A percentile compares a stretch with the other conserved stretches of the same genome.
Conservation (phyloP, 1,140 invertebrate genomes). For the Eriocheir sinensis region DNA sequence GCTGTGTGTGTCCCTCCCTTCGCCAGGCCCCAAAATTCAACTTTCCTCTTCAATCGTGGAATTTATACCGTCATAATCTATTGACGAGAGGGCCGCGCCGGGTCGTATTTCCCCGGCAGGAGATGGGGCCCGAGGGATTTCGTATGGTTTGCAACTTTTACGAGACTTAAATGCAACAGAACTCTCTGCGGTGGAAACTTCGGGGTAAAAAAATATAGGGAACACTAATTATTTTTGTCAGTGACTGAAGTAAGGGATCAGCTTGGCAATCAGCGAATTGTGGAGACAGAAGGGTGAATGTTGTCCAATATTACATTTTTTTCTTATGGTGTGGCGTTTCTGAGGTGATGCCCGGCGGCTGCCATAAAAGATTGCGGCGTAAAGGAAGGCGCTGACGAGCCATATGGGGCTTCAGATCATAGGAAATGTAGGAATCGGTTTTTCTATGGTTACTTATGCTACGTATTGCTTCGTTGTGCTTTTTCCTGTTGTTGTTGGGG, state of each 20-base stretch:
- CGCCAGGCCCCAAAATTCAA: not conserved
- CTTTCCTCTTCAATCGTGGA: slow-evolving; percentile 14
- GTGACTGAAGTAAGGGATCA: not conserved
- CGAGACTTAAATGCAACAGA: not conserved
- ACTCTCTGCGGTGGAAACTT: not conserved
- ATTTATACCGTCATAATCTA: slow-evolving; percentile 18
- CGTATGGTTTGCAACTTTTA: slow-evolving; percentile 15
- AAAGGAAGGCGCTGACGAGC: not conserved
- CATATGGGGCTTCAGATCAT: too few relatives aligned
- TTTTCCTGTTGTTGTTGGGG: too few relatives aligned
- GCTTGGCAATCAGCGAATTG: not conserved
- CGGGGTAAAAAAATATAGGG: not conserved
- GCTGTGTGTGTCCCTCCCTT: not conserved
- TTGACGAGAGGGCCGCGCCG: not conserved
- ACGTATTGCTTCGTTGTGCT: too few relatives aligned
- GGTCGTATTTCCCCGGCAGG: not conserved
- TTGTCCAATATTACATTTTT: not conserved
- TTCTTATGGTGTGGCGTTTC: not conserved
- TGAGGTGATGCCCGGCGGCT: not conserved
- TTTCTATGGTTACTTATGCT: too few relatives aligned
- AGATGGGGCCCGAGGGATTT: not conserved
- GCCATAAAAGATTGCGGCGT: not conserved
- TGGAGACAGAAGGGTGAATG: not conserved
- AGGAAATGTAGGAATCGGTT: too few relatives aligned
- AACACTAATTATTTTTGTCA: not conserved